Conservation (phyloP, 1,140 invertebrate genomes). For the Chrysopa pallens region DNA sequence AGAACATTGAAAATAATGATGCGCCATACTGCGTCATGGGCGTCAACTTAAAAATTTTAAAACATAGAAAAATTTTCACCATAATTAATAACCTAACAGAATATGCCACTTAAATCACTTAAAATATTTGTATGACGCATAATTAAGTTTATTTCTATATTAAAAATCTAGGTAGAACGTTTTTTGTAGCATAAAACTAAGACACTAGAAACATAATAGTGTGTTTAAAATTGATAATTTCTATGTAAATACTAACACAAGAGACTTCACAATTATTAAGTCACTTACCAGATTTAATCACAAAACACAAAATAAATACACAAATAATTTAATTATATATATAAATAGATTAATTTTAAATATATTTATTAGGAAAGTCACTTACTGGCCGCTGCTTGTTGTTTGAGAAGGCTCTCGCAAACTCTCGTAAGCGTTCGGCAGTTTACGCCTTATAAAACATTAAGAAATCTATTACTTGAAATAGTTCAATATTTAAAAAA, state of each 20-base stretch:
- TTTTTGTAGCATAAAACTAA: too few relatives aligned
- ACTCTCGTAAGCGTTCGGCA: conserved; percentile 19
- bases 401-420: conserved; percentile 27
- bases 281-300: conserved; percentile 4
- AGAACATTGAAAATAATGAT: conserved; percentile 6
- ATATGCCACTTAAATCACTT: too few relatives aligned
- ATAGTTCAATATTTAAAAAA: too few relatives aligned
- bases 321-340: conserved; percentile 6
- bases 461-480: too few relatives aligned
- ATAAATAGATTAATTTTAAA: conserved; percentile 9
- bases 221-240: not conserved
- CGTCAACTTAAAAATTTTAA: not conserved
- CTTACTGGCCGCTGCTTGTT: conserved; percentile 27
- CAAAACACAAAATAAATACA: conserved; percentile 4
- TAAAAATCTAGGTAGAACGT: too few relatives aligned
- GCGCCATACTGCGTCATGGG: conserved; percentile 6
- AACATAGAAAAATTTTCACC: not conserved
- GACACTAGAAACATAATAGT: too few relatives aligned
- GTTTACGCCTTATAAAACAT: conserved; percentile 9
- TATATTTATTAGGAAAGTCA: conserved; percentile 18
- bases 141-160: too few relatives aligned
- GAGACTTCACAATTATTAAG: conserved; percentile 2
- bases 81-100: too few relatives aligned
- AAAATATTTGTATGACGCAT: too few relatives aligned
- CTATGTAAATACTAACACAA: conserved; percentile 4